Evolutionary conservation across 2,113 vertebrate species (phyloP).

Genomic region (Felis chaus): DNA sequence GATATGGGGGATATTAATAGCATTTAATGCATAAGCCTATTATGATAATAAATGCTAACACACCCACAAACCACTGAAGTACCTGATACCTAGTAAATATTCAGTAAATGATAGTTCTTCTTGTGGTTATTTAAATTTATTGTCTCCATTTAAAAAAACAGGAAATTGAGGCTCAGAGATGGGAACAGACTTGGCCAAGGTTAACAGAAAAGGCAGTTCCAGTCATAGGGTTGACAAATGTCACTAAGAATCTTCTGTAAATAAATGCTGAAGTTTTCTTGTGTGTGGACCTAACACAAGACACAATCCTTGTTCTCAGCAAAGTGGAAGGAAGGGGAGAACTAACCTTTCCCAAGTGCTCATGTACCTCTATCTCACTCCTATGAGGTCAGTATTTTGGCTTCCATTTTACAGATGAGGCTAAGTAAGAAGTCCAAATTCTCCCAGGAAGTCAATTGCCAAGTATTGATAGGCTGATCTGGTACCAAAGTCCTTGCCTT

Average conservation of each 20-base stretch:
- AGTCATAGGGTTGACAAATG: background rate
- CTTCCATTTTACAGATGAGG: background rate
- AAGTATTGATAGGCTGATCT: background rate
- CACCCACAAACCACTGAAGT: background rate
- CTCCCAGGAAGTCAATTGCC: background rate
- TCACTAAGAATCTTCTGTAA: background rate
- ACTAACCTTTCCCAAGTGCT: background rate
- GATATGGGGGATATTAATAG: background rate
- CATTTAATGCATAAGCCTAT: background rate
- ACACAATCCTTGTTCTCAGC: background rate
- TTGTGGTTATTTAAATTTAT: background rate
- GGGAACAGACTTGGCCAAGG: background rate
- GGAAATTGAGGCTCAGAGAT: background rate
- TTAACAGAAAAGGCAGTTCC: slow-evolving; percentile 1
- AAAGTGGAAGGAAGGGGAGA: background rate
- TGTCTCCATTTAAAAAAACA: slow-evolving; percentile 2
- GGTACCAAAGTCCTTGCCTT: background rate
- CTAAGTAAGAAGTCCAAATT: background rate
- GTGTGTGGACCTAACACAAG: background rate
- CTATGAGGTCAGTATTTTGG: background rate
- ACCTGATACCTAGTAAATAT: background rate
- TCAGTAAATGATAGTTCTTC: background rate
- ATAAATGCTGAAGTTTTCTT: background rate
- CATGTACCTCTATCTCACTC: background rate
- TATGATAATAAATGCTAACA: background rate